Base-by-base conservation (phyloP, 2,888 invertebrate genomes). In the Coenonympha arcania region DNA sequence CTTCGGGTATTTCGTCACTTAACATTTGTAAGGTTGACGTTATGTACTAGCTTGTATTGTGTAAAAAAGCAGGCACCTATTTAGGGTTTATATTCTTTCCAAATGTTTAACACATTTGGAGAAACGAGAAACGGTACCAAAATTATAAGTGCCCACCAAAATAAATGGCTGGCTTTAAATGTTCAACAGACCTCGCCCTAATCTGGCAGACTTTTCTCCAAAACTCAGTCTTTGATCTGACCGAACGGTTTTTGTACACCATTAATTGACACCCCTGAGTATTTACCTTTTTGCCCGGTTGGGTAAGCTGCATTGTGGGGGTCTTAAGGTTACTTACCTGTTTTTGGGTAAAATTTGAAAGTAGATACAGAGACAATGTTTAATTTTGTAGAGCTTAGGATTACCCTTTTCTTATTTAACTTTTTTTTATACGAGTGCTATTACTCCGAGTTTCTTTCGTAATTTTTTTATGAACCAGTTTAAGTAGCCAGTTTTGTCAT, bases 281-380 rank as follows among this genome's bases (percentile, higher is more conserved):
- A 30, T 48, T 40, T 42, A 48, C 33, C 55, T 45, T 48, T 52
- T 48, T 48, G 44, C 22, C 19, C 39, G 11, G 13, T 13, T 45
- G 39, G 44, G 41, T 20, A 28, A 28, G n/a, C n/a, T n/a, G n/a
- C 49, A 58, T 56, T 55, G 49, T 55, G 26, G 52, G 36, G 50
- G 40, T 31, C 48, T 51, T 46, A 54, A 45, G 44, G 50, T 55
- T 58, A 57, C 57, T 55, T 58, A 57, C 57, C 57, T 57, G 57
- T 24, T 26, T 47, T 43, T 39, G 48, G 51, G 34, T 45, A 28
- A 42, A 41, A 52, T 48, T 50, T 45, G 53, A 50, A 58, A 58
- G 57, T 50, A 41, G 20, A n/a, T n/a, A 26, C 41, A 37, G 24
- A 22, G 33, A 13, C 20, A 41, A 20, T 40, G 11, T 50, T 47